Conservation (phyloP, 2,888 invertebrate genomes). For the Callimorpha dominula region DNA sequence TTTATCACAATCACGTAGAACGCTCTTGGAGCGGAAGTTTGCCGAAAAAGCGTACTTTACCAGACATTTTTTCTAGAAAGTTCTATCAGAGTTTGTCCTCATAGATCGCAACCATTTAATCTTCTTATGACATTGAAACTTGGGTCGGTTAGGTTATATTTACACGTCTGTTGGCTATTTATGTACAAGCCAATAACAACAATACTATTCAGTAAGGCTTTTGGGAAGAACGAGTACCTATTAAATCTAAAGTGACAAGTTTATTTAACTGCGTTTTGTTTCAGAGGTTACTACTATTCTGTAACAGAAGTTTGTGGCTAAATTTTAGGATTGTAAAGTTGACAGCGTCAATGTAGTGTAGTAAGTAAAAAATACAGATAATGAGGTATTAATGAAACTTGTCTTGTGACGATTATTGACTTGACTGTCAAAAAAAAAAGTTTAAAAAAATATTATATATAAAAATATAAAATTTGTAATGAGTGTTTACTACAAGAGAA, state of each 20-base stretch:
- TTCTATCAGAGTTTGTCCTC: constrained; percentile 1
- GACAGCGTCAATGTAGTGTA: too few species aligned
- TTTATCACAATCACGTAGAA: constrained; percentile 18
- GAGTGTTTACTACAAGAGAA: too few species aligned
- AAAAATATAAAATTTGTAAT: too few species aligned
- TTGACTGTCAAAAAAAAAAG: too few species aligned
- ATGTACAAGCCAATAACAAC: neutral
- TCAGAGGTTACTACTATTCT: neutral
- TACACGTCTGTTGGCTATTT: neutral
- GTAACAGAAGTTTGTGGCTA: too few species aligned
- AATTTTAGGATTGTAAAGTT: too few species aligned
- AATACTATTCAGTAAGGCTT: neutral
- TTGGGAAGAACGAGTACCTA: neutral
- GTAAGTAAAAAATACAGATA: too few species aligned
- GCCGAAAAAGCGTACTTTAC: constrained; percentile 15
- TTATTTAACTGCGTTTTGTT: neutral
- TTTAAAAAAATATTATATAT: too few species aligned
- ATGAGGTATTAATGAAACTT: too few species aligned
- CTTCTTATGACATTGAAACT: constrained; percentile 12
- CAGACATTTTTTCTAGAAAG: constrained; percentile 12
- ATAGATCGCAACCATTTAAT: constrained; percentile 13
- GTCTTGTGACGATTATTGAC: too few species aligned
- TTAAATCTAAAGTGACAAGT: neutral
- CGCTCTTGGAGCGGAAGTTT: constrained; percentile 14
- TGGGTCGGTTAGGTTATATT: neutral